Percentiles rank a stretch among this genome's conserved stretches.
Conservation (phyloP, 2,888 invertebrate genomes). For the Acleris holmiana region DNA sequence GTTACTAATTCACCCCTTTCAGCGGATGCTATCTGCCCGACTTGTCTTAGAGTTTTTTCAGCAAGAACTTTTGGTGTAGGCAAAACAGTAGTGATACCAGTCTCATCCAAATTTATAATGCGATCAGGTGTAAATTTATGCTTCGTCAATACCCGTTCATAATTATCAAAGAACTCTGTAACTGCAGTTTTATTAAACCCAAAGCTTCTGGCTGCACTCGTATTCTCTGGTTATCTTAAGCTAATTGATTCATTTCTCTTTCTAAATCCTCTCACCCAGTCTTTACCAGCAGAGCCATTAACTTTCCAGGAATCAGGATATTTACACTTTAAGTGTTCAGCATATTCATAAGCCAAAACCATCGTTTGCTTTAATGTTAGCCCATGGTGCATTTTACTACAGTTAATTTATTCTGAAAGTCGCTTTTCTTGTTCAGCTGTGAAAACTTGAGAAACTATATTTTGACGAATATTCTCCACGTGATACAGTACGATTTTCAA, state of each 20-base stretch:
- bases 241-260: constrained; percentile 43
- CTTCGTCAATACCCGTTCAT: too few species aligned
- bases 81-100: constrained; percentile 36
- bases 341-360: constrained; percentile 44
- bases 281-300: constrained; percentile 40
- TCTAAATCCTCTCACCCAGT: constrained; percentile 42
- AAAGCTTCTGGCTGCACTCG: constrained; percentile 45
- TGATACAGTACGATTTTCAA: constrained; percentile 1
- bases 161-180: constrained; percentile 39
- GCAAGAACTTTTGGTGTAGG: constrained; percentile 41
- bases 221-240: constrained; percentile 45
- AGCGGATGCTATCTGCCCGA: constrained; percentile 37
- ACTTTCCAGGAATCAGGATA: constrained; percentile 41
- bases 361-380: constrained; percentile 39
- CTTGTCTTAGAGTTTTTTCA: constrained; percentile 39
- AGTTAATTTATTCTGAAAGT: constrained; percentile 41
- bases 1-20: too few species aligned
- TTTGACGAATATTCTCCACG: constrained; percentile 10
- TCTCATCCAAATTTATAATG: constrained; percentile 41
- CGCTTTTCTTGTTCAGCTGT: constrained; percentile 40
- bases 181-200: constrained; percentile 45
- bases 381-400: constrained; percentile 38
- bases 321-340: constrained; percentile 40
- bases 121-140: constrained; percentile 21
- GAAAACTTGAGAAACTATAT: constrained; percentile 40